Evolutionary conservation across 2,113 vertebrate species (phyloP).

Genomic region (Brachypodius melanocephalos): DNA sequence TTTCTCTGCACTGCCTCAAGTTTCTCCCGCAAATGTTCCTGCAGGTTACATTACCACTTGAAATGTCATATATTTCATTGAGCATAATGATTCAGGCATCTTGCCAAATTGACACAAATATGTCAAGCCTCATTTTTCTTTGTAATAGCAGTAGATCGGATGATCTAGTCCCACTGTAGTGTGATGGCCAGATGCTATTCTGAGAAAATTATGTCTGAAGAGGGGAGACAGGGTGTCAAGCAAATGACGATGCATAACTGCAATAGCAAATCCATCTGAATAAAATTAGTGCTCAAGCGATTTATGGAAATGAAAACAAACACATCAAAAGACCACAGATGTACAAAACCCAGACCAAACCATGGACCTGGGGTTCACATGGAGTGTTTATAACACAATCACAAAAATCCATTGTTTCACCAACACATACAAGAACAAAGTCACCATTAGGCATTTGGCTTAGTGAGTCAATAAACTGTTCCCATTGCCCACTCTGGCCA

Average conservation of each 20-base stretch:
- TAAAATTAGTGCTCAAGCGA: neutral
- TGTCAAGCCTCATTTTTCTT: conserved; percentile 53
- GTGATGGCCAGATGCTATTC: conserved; percentile 19
- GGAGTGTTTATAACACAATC: neutral
- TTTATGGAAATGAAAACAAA: neutral
- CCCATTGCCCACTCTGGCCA: neutral
- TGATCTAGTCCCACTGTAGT: neutral
- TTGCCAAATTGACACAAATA: conserved; percentile 48
- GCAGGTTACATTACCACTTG: conserved; percentile 3
- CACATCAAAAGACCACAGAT: neutral
- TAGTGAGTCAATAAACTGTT: neutral
- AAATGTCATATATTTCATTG: conserved; percentile 38
- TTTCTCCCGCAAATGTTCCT: neutral
- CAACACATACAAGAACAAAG: neutral
- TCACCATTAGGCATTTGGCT: neutral
- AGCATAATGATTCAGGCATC: conserved; percentile 18
- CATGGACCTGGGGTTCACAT: neutral
- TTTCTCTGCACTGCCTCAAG: neutral
- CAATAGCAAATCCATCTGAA: neutral
- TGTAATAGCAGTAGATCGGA: conserved; percentile 29
- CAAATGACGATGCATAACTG: neutral
- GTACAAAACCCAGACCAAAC: neutral
- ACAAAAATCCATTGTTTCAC: neutral
- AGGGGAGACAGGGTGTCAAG: neutral
- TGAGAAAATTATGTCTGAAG: conserved; percentile 7